These are phyloP conservation scores for Thamnophis elegans DNA, from an alignment of 2,797 vertebrate genomes.

Conservation along the genomic window DNA sequence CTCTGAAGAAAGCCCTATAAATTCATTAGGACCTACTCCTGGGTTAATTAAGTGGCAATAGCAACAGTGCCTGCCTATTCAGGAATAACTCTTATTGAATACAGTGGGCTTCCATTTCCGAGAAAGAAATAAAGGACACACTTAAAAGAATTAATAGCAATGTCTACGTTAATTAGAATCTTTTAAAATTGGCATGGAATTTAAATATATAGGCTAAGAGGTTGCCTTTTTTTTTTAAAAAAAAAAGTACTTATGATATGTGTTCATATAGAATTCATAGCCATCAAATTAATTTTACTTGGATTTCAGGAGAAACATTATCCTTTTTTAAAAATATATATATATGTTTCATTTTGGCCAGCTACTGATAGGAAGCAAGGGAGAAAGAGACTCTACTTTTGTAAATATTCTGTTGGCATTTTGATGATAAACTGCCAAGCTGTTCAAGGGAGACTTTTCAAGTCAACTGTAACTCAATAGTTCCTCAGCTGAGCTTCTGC, in stretches of 20 bases:
- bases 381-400: slow-evolving; percentile 3
- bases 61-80: not conserved
- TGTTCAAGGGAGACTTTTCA: slow-evolving; percentile 28
- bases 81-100: not conserved
- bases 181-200: not conserved
- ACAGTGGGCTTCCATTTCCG: not conserved
- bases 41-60: not conserved
- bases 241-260: not conserved
- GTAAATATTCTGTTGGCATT: slow-evolving; percentile 23
- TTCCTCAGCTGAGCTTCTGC: not conserved
- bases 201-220: not conserved
- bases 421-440: slow-evolving; percentile 5
- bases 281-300: slow-evolving; percentile 7
- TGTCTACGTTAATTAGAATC: not conserved
- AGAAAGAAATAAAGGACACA: not conserved
- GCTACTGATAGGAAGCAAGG: not conserved
- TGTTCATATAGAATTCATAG: not conserved
- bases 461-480: slow-evolving; percentile 30
- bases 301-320: not conserved
- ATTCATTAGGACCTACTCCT: not conserved
- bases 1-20: not conserved
- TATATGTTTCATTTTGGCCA: not conserved
- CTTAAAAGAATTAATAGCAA: not conserved
- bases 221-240: not conserved
- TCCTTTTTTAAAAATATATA: not conserved